phyloP scores from a whole-genome alignment of 2,797 vertebrate species.

The Toxotes lorentzi region DNA sequence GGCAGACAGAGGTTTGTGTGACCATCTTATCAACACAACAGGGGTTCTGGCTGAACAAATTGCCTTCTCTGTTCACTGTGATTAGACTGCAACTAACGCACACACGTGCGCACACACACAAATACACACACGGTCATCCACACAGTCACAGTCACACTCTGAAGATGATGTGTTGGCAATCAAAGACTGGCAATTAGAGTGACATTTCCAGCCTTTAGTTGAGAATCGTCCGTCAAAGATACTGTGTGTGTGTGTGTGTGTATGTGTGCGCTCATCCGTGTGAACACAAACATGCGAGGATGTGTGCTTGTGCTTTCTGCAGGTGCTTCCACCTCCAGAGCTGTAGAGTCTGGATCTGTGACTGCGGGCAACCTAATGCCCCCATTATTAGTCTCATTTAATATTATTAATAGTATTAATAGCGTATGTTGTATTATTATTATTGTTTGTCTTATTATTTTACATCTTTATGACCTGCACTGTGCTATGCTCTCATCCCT shows the following conservation, averaged over 20 bases:
- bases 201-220: slow-evolving; percentile 14
- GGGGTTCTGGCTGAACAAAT: slow-evolving; percentile 55
- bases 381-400: no score
- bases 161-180: slow-evolving; percentile 34
- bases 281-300: background rate
- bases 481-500: no score
- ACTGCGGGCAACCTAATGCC: no score
- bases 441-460: no score
- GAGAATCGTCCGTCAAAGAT: slow-evolving; percentile 20
- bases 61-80: slow-evolving; percentile 60
- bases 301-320: no score
- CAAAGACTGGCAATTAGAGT: slow-evolving; percentile 14
- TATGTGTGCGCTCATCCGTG: background rate
- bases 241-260: background rate
- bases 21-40: slow-evolving; percentile 57
- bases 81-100: slow-evolving; percentile 39
- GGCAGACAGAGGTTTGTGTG: slow-evolving; percentile 52
- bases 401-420: no score
- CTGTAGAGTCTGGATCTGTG: no score
- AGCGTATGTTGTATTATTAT: no score
- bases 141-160: background rate
- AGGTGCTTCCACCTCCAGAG: no score
- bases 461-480: no score
- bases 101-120: background rate
- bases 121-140: background rate